These are phyloP conservation scores for Tiaroga cobitis DNA, from an alignment of 2,797 vertebrate species.

Conservation along the genomic window DNA sequence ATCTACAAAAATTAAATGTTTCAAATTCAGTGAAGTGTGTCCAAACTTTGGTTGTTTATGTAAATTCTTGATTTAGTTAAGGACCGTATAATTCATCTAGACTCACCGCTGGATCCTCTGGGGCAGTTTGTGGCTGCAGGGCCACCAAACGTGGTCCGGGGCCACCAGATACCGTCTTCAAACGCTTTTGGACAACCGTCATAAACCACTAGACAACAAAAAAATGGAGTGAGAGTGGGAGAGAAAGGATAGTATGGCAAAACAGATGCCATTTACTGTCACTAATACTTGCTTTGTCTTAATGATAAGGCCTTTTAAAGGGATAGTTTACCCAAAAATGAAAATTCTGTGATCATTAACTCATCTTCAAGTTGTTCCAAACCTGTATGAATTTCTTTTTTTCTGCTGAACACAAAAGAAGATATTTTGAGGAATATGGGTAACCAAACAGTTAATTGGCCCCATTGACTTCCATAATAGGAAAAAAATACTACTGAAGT, in stretches of 20 bases:
- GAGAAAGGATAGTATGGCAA: constrained; percentile 4
- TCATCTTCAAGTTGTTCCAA: too few species aligned
- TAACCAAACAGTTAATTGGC: too few species aligned
- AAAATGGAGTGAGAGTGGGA: not conserved
- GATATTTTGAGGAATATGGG: too few species aligned
- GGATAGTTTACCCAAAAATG: too few species aligned
- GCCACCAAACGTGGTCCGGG: constrained; percentile 86
- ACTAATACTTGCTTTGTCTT: constrained; percentile 13
- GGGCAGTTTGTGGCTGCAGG: constrained; percentile 87
- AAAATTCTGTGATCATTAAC: too few species aligned
- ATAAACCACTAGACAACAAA: constrained; percentile 80
- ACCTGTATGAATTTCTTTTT: too few species aligned
- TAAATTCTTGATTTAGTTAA: not conserved
- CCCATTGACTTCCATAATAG: not conserved
- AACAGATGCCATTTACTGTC: constrained; percentile 29
- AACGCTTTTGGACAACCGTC: constrained; percentile 87
- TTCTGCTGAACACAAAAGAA: too few species aligned
- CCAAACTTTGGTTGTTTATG: not conserved
- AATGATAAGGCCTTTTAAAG: constrained; percentile 15
- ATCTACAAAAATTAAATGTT: not conserved
- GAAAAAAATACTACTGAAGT: not conserved
- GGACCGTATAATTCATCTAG: not conserved
- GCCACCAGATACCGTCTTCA: constrained; percentile 89
- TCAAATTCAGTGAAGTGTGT: constrained; percentile 5
- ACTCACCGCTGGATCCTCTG: constrained; percentile 86